Percentiles rank a stretch among this genome's conserved stretches.
These are phyloP conservation scores for Platyura marginata DNA, from an alignment of 1,140 invertebrate species.

Conservation along the genomic window DNA sequence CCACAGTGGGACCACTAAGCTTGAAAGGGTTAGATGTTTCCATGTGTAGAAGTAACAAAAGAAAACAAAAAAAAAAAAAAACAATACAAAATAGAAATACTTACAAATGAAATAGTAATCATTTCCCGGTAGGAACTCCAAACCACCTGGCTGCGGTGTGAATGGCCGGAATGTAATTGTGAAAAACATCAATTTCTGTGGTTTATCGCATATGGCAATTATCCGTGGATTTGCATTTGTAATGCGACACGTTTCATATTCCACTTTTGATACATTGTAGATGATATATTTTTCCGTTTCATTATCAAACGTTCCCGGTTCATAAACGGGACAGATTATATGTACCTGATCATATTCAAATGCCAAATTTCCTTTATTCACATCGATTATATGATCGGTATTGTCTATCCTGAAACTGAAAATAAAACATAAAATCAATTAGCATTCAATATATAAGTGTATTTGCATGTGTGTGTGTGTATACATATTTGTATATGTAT, in stretches of 20 bases:
- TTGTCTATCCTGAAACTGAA: slow-evolving; percentile 93
- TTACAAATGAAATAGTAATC: slow-evolving; percentile 93
- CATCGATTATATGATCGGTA: slow-evolving; percentile 91
- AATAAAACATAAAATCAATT: slow-evolving; percentile 20
- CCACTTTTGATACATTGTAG: slow-evolving; percentile 91
- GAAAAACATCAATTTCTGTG: slow-evolving; percentile 85
- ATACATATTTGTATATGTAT: no score
- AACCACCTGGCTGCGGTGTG: slow-evolving; percentile 82
- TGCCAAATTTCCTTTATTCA: slow-evolving; percentile 82
- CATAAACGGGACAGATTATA: slow-evolving; percentile 85
- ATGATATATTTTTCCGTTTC: slow-evolving; percentile 91
- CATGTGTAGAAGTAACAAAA: no score
- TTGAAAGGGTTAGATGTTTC: no score
- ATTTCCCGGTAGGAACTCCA: slow-evolving; percentile 85
- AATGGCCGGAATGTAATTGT: slow-evolving; percentile 92
- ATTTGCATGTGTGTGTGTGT: no score
- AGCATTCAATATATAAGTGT: no score
- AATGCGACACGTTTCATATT: slow-evolving; percentile 89
- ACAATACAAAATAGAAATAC: no score
- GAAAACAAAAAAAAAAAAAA: no score
- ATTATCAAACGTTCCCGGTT: slow-evolving; percentile 68
- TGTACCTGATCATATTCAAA: slow-evolving; percentile 93
- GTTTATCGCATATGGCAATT: slow-evolving; percentile 91
- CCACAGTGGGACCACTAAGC: no score
- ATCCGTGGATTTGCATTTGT: slow-evolving; percentile 81